Base-by-base conservation (phyloP, 2,113 vertebrate genomes). In the Phylloscopus trochilus region DNA sequence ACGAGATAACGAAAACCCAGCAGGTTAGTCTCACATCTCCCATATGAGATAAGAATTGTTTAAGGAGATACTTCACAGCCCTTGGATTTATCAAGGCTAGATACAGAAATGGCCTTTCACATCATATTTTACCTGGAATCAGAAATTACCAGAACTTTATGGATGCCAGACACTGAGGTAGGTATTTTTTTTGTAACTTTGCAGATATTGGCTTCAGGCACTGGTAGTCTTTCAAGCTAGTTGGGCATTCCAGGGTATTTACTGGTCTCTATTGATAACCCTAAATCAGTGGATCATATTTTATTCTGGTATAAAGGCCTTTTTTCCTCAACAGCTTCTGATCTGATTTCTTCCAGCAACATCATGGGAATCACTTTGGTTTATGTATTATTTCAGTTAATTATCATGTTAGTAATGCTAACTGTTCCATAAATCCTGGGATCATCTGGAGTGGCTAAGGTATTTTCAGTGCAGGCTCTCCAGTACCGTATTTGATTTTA, bases 61-160 rank as follows among this genome's bases (percentile, higher is more conserved):
- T 81, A 72, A 94, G 70, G 58, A 75, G 37, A 43, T 53, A 26
- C 41, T 41, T 94, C 73, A 43, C 49, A 68, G 72, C 52, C 86
- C 56, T 56, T n/a, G 69, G 66, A 78, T 94, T 94, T 92, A 81
- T 83, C 56, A 81, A 83, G 49, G 52, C 33, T 90, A 72, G 47
- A 60, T 60, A 72, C 51, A 78, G 85, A 80, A 93, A 53, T 28
- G 47, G 44, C 39, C 43, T 83, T 91, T 92, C 75, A 56, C 78
- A 60, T 70, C 74, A 33, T 91, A 92, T 95, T 96, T 93, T 84
- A 87, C 77, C 76, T 87, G 88, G 86, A 95, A 95, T 86, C 47
- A 97, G 60, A 93, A 92, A 89, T 75, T 95, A 91, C 39, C 56
- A 88, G 85, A 91, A 78, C 72, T 63, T 76, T 37, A 52, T 37